A percentile compares a stretch with the other conserved stretches of the same genome.
These are phyloP conservation scores for Tribolium freemani DNA, from an alignment of 2,888 invertebrate genomes.

Conservation along the genomic window DNA sequence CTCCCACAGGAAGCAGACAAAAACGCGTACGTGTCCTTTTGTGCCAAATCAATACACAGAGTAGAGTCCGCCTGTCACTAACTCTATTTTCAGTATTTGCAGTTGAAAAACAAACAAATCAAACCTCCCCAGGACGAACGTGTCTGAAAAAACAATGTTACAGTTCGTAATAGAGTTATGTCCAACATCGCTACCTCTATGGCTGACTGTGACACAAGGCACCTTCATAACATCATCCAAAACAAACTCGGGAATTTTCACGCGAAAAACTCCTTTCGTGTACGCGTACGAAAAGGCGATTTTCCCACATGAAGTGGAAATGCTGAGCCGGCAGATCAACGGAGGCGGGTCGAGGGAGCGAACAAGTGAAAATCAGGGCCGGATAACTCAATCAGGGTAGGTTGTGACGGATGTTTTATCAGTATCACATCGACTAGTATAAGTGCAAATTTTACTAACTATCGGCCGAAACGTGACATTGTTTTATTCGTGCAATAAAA, in stretches of 20 bases:
- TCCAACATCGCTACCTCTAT: slow-evolving; percentile 37
- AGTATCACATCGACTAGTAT: slow-evolving; percentile 11
- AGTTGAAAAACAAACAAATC: slow-evolving; percentile 49
- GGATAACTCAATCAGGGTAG: slow-evolving; percentile 62
- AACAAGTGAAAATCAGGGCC: slow-evolving; percentile 65
- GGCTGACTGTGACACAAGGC: slow-evolving; percentile 34
- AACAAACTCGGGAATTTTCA: slow-evolving; percentile 3
- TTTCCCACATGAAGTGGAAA: slow-evolving; percentile 41
- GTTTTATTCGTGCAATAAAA: slow-evolving; percentile 13
- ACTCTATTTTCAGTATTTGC: slow-evolving; percentile 44
- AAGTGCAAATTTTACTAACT: slow-evolving; percentile 13
- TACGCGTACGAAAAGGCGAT: slow-evolving; percentile 12
- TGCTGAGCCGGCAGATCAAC: slow-evolving; percentile 46
- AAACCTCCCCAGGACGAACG: slow-evolving; percentile 41
- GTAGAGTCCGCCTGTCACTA: slow-evolving; percentile 36
- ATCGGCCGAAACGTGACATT: background rate
- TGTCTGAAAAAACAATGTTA: slow-evolving; percentile 47
- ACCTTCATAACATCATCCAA: slow-evolving; percentile 37
- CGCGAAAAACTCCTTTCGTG: slow-evolving; percentile 14
- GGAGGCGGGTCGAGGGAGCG: slow-evolving; percentile 51
- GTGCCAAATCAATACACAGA: slow-evolving; percentile 40
- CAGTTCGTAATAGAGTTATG: slow-evolving; percentile 45
- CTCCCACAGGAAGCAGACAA: slow-evolving; percentile 30
- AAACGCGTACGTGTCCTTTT: slow-evolving; percentile 41
- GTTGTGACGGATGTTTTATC: slow-evolving; percentile 51